Conservation (phyloP, 1,140 invertebrate species). For the Aricia agestis region DNA sequence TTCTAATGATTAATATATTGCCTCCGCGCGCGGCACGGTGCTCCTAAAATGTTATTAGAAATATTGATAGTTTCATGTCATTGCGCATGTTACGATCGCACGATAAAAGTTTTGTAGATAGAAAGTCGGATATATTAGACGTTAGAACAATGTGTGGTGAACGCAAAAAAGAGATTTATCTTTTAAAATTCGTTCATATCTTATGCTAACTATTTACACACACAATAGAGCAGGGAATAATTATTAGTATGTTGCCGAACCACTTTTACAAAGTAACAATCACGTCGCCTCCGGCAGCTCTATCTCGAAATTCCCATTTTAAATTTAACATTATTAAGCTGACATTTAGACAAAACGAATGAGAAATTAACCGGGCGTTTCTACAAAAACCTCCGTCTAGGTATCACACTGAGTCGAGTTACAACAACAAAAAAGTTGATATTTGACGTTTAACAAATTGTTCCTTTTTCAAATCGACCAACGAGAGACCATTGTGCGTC, state of each 20-base stretch:
- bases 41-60: constrained; percentile 73
- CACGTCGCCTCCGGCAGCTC: constrained; percentile 61
- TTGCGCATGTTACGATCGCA: constrained; percentile 65
- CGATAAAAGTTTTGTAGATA: constrained; percentile 67
- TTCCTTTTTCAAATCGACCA: constrained; percentile 76
- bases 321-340: constrained; percentile 69
- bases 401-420: constrained; percentile 63
- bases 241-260: constrained; percentile 53
- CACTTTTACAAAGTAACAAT: constrained; percentile 61
- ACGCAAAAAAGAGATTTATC: constrained; percentile 39
- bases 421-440: constrained; percentile 71
- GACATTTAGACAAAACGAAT: constrained; percentile 61
- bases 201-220: neutral
- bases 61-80: constrained; percentile 75
- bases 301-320: constrained; percentile 57
- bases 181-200: constrained; percentile 20
- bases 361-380: constrained; percentile 53
- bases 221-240: constrained; percentile 38
- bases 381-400: constrained; percentile 63
- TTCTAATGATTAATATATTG: constrained; percentile 69
- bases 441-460: constrained; percentile 77
- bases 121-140: constrained; percentile 65
- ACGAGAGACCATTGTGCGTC: constrained; percentile 73
- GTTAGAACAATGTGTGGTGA: constrained; percentile 51
- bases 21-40: constrained; percentile 62